Percentiles rank a stretch among this genome's conserved stretches.
Evolutionary conservation across 2,888 invertebrate genomes (phyloP).

Genomic region (Loripinus fragilis): DNA sequence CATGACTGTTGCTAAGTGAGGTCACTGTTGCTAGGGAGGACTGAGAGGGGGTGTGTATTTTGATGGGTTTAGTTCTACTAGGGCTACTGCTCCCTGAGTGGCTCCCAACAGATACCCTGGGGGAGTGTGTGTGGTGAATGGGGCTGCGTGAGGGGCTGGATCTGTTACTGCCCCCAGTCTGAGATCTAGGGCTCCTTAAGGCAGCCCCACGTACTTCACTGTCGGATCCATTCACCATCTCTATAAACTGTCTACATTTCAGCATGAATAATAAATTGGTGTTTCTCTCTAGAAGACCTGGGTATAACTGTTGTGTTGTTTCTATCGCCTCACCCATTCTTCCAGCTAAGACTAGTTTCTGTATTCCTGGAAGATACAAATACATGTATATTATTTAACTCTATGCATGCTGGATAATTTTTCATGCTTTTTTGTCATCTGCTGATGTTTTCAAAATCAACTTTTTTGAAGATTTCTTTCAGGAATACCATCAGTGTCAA

Average conservation of each 20-base stretch:
- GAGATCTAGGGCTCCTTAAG: slow-evolving; percentile 80
- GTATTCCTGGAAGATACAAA: slow-evolving; percentile 89
- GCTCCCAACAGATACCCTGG: slow-evolving; percentile 52
- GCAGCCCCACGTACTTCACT: slow-evolving; percentile 86
- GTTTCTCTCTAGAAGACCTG: slow-evolving; percentile 95
- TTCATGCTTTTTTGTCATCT: too few relatives aligned
- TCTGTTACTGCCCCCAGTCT: slow-evolving; percentile 78
- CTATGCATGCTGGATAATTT: too few relatives aligned
- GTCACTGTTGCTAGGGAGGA: slow-evolving; percentile 42
- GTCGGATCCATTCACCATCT: slow-evolving; percentile 90
- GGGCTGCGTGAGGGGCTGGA: slow-evolving; percentile 82
- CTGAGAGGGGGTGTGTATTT: slow-evolving; percentile 54
- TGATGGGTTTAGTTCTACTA: slow-evolving; percentile 69
- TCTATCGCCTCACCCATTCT: slow-evolving; percentile 98
- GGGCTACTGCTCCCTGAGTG: slow-evolving; percentile 76
- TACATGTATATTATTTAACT: too few relatives aligned
- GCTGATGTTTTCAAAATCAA: too few relatives aligned
- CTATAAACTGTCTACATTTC: slow-evolving; percentile 99
- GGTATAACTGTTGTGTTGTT: slow-evolving; percentile 93
- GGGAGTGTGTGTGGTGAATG: slow-evolving; percentile 73
- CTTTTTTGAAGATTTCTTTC: too few relatives aligned
- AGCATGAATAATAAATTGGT: slow-evolving; percentile 96
- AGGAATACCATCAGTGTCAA: too few relatives aligned
- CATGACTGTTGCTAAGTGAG: slow-evolving; percentile 54
- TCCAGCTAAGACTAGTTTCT: slow-evolving; percentile 95